Percentiles rank a stretch among this genome's conserved stretches.
phyloP scores from a whole-genome alignment of 2,888 invertebrate genomes.

The Dicyrtomina minuta region DNA sequence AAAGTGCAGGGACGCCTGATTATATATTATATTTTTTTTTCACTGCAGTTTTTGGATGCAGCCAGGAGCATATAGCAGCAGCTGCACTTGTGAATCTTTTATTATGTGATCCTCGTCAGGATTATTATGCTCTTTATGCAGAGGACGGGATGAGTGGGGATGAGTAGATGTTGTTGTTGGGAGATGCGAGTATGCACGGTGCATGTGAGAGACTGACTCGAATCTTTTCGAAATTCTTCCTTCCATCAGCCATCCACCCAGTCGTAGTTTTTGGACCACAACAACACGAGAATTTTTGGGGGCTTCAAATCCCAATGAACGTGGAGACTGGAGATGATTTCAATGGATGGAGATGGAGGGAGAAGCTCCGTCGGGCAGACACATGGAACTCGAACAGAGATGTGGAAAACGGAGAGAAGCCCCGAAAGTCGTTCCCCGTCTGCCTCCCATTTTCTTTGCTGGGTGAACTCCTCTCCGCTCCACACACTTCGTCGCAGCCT shows the following conservation, averaged over 20 bases:
- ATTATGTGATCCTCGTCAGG: neutral
- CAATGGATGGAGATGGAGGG: neutral
- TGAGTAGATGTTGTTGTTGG: neutral
- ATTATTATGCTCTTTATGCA: neutral
- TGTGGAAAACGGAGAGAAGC: conserved; percentile 14
- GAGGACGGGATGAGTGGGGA: neutral
- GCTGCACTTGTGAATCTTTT: conserved; percentile 16
- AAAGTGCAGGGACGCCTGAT: conserved; percentile 3
- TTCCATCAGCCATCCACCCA: conserved; percentile 16
- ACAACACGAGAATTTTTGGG: conserved; percentile 32
- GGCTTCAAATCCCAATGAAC: conserved; percentile 25
- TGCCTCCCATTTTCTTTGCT: conserved; percentile 15
- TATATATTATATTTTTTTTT: conserved; percentile 20
- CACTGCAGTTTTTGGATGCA: conserved; percentile 20
- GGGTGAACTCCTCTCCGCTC: conserved; percentile 3
- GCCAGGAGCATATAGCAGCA: no score
- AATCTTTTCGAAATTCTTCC: conserved; percentile 22
- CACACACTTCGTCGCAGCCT: conserved; percentile 21
- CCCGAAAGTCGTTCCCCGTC: conserved; percentile 7
- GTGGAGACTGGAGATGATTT: neutral
- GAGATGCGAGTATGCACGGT: neutral
- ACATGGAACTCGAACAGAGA: conserved; percentile 14
- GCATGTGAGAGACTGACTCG: conserved; percentile 13
- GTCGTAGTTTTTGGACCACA: conserved; percentile 19
- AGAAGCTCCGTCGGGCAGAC: conserved; percentile 5